Evolutionary conservation across 2,888 invertebrate genomes (phyloP).

Genomic region (Oithona nana): DNA sequence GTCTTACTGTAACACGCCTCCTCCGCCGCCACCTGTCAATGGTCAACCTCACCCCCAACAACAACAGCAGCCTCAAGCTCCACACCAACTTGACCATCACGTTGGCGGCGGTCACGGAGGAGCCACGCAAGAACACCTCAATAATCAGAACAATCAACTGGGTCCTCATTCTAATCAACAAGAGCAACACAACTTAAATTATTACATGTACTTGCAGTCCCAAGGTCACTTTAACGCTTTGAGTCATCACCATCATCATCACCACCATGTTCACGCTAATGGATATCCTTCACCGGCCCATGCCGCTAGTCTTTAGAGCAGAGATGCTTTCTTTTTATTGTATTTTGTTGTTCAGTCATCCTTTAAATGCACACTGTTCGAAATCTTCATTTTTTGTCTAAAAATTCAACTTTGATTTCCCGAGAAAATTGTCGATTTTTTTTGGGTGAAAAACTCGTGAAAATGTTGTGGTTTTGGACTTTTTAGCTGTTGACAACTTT

Average conservation of each 20-base stretch:
- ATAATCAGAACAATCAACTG: not conserved
- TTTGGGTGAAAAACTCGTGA: too few species aligned
- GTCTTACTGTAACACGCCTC: constrained; percentile 6
- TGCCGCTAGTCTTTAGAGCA: not conserved
- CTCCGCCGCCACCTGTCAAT: not conserved
- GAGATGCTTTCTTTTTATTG: too few species aligned
- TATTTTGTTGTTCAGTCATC: too few species aligned
- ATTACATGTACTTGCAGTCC: constrained; percentile 22
- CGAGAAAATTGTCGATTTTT: too few species aligned
- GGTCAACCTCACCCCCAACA: constrained; percentile 12
- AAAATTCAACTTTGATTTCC: too few species aligned
- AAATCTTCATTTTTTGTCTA: too few species aligned
- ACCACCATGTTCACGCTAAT: not conserved
- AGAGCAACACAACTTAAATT: constrained; percentile 20
- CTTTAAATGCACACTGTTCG: too few species aligned
- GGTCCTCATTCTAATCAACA: constrained; percentile 11
- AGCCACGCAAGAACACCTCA: too few species aligned
- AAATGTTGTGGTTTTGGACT: too few species aligned
- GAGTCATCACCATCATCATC: not conserved
- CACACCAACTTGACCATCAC: constrained; percentile 1
- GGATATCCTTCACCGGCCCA: not conserved
- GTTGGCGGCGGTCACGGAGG: too few species aligned
- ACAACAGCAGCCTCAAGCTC: constrained; percentile 14
- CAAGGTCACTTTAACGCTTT: not conserved
- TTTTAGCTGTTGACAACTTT: too few species aligned